phyloP scores from a whole-genome alignment of 1,140 invertebrate genomes.

The Hyles euphorbiae region DNA sequence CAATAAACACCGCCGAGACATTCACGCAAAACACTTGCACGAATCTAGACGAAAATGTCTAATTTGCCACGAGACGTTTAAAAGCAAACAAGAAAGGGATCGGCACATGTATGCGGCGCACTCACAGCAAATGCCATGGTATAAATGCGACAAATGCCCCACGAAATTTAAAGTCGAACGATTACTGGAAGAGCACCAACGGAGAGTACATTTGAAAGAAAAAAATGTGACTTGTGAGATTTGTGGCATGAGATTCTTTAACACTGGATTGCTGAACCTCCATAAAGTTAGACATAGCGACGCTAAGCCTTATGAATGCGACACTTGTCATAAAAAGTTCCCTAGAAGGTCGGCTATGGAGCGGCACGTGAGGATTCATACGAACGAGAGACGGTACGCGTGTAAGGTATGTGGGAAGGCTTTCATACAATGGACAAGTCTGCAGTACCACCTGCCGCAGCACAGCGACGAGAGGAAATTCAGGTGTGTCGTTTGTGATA shows the following conservation, averaged over 20 bases:
- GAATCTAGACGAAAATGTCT: constrained; percentile 23
- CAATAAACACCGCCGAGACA: constrained; percentile 2
- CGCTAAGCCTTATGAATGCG: constrained; percentile 17
- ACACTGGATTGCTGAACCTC: constrained; percentile 4
- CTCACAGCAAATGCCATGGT: constrained; percentile 25
- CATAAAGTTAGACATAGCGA: constrained; percentile 22
- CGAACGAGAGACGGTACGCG: constrained; percentile 9
- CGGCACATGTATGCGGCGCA: constrained; percentile 24
- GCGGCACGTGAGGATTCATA: constrained; percentile 11
- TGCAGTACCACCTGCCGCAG: constrained; percentile 82
- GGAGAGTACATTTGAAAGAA: constrained; percentile 30
- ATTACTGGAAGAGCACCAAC: constrained; percentile 24
- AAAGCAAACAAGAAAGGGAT: constrained; percentile 13
- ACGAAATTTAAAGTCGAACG: constrained; percentile 26
- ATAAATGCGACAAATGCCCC: constrained; percentile 22
- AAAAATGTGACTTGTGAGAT: constrained; percentile 39
- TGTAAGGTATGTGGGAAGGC: constrained; percentile 78
- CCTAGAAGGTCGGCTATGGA: constrained; percentile 15
- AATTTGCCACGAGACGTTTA: constrained; percentile 20
- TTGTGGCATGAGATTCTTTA: constrained; percentile 31
- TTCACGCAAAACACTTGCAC: constrained; percentile 24
- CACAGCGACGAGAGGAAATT: constrained; percentile 86
- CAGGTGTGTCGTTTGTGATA: constrained; percentile 84
- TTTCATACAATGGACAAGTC: constrained; percentile 80
- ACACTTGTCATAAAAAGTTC: constrained; percentile 16